phyloP scores from a whole-genome alignment of 2,113 vertebrate species.

The Corythaeola cristata region DNA sequence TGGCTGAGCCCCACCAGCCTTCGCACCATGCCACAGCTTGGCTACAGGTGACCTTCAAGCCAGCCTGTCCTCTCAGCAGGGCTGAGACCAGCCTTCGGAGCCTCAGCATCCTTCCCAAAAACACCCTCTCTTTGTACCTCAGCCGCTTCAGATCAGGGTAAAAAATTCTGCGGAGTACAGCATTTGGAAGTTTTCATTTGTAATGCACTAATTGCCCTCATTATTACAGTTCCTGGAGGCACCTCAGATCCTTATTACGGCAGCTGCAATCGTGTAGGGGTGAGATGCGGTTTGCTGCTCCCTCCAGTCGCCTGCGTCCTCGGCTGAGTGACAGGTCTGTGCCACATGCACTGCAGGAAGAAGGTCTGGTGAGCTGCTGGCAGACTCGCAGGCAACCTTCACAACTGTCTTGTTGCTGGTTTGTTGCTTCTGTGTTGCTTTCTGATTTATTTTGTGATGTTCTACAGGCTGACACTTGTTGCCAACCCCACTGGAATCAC shows the following conservation, averaged over 20 bases:
- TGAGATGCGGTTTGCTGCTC: not conserved
- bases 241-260: not conserved
- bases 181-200: not conserved
- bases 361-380: not conserved
- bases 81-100: not conserved
- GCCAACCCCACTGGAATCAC: not conserved
- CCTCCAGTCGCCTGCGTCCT: not conserved
- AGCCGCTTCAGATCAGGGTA: not conserved
- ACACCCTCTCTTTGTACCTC: not conserved
- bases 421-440: not conserved
- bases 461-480: not conserved
- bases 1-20: not conserved
- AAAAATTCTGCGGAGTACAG: not conserved
- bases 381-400: not conserved
- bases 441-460: not conserved
- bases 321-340: not conserved
- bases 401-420: not conserved
- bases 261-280: not conserved
- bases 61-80: not conserved
- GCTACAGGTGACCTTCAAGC: not conserved
- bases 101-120: not conserved
- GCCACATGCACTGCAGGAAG: not conserved
- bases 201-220: slow-evolving; percentile 18
- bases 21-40: not conserved
- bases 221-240: slow-evolving; percentile 53